These are phyloP conservation scores for Nymphalis polychloros DNA, from an alignment of 2,888 invertebrate species.

Conservation along the genomic window DNA sequence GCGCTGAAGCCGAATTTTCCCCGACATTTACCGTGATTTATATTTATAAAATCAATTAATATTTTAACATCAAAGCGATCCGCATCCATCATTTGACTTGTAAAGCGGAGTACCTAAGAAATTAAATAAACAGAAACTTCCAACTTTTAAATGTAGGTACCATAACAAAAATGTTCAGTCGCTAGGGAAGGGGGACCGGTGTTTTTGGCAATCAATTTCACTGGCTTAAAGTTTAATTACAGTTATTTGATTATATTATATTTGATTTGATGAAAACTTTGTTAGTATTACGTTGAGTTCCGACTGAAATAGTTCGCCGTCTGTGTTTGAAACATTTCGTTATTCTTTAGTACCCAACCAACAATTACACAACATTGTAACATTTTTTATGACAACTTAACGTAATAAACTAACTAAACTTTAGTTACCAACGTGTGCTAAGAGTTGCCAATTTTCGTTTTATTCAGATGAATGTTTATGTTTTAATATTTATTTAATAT, in stretches of 20 bases:
- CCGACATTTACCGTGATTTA: constrained; percentile 49
- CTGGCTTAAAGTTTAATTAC: constrained; percentile 32
- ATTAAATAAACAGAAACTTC: constrained; percentile 38
- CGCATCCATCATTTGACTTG: constrained; percentile 50
- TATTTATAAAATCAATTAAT: constrained; percentile 54
- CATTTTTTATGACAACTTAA: too few species aligned
- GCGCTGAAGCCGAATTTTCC: constrained; percentile 43
- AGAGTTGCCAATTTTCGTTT: too few species aligned
- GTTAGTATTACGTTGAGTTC: too few species aligned
- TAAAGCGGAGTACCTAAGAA: constrained; percentile 43
- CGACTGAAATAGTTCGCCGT: too few species aligned
- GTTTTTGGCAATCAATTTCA: constrained; percentile 34
- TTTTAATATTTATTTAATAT: too few species aligned
- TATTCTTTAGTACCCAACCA: too few species aligned
- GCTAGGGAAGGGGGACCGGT: constrained; percentile 19
- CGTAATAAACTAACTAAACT: too few species aligned
- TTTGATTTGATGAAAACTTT: not conserved
- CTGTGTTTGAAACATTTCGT: too few species aligned
- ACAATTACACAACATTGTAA: too few species aligned
- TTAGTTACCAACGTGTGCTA: too few species aligned
- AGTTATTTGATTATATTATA: constrained; percentile 24
- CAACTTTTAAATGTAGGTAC: constrained; percentile 36
- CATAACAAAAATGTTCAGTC: constrained; percentile 32
- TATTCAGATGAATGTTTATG: too few species aligned
- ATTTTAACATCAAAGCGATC: constrained; percentile 54